Conservation (phyloP, 2,888 invertebrate species). For the Heterodera filipjevi region DNA sequence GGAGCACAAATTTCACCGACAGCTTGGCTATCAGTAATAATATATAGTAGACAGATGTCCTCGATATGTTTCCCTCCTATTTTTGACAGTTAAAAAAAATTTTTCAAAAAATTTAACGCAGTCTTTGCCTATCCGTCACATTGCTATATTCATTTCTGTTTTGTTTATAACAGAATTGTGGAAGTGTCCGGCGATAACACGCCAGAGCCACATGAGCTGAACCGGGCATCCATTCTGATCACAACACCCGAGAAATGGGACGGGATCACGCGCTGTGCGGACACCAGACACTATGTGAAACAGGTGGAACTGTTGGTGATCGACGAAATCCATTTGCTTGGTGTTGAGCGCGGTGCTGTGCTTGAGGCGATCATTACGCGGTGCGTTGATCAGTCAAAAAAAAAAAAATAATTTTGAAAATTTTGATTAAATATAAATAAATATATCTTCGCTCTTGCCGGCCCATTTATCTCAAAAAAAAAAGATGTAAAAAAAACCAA, state of each 20-base stretch:
- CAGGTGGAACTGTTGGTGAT: conserved; percentile 73
- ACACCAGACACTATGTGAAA: conserved; percentile 86
- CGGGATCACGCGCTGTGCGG: conserved; percentile 87
- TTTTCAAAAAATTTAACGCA: too few relatives aligned
- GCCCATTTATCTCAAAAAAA: too few relatives aligned
- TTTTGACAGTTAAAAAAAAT: too few relatives aligned
- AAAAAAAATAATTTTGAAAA: too few relatives aligned
- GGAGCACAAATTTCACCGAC: conserved; percentile 79
- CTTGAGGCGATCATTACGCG: conserved; percentile 96
- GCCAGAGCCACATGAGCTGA: conserved; percentile 83
- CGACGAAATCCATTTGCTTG: conserved; percentile 93
- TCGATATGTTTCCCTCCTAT: too few relatives aligned
- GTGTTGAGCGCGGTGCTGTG: conserved; percentile 72
- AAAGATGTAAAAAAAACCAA: too few relatives aligned
- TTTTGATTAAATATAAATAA: too few relatives aligned
- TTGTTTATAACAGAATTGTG: conserved; percentile 73
- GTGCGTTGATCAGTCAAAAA: conserved; percentile 26
- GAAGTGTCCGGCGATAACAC: conserved; percentile 93
- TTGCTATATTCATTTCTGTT: not conserved
- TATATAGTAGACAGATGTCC: too few relatives aligned
- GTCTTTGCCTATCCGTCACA: too few relatives aligned
- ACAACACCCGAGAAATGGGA: conserved; percentile 99
- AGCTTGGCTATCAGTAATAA: conserved; percentile 67
- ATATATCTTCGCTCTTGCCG: too few relatives aligned
- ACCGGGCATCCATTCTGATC: conserved; percentile 86